Base-by-base conservation (phyloP, 2,888 invertebrate genomes). In the Macropis europaea region DNA sequence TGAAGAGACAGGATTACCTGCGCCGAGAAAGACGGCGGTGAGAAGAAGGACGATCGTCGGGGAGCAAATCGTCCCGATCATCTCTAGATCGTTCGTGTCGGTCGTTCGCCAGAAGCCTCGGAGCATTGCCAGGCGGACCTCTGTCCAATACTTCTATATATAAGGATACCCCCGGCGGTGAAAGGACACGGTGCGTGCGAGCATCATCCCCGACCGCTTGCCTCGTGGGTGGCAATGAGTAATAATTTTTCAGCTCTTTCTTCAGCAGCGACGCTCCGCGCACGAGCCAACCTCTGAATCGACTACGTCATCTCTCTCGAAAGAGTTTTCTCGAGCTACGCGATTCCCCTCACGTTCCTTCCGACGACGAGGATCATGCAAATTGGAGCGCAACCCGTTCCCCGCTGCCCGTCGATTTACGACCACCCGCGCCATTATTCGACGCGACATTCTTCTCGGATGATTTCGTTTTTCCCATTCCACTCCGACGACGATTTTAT, bases 111-210 rank as follows among this genome's bases (percentile, higher is more conserved):
- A 36, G 67, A 36, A 17, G 38, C 15, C 30, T 45, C 62, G 40
- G 17, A 32, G 30, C 53, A 64, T 74, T 71, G 69, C 48, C 38
- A 54, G 26, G 60, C 53, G 40, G 38, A 22, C 53, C 30, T 30
- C 54, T 34, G 17, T 48, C 28, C 52, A 66, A 63, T 62, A 64
- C 69, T 67, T 63, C 7, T 77, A 75, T 78, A 57, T 79, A 67
- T 75, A 66, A 75, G 76, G 69, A 72, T 72, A 66, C 57, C 63
- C 73, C 79, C 75, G 32, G n/a, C 71, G 19, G 77, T 78, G 77
- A 78, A 78, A 78, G 76, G 75, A 71, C 34, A n/a, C 4, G 7
- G 38, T 13, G 22, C 30, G 26, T 38, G 36, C 42, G 34, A 62
- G 36, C 26, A 50, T 56, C 67, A 66, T 63, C 70, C 38, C 60